Evolutionary conservation across 1,140 invertebrate species (phyloP).

Genomic region (Zaprionus taronus): DNA sequence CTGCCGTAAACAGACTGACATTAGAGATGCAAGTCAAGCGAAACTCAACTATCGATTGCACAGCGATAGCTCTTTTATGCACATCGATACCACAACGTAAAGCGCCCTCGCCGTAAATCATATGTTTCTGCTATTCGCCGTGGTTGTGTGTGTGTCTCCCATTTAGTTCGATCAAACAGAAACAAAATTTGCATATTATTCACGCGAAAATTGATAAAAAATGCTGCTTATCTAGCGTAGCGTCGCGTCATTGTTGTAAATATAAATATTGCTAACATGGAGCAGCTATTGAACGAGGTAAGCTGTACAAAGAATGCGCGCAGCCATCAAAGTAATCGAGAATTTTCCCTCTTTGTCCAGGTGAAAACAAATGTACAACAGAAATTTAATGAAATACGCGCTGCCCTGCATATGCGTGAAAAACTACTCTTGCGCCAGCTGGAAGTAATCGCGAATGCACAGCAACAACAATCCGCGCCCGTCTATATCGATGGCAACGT

Average conservation of each 20-base stretch:
- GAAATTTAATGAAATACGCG: slow-evolving; percentile 85
- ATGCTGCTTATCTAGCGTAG: slow-evolving; percentile 17
- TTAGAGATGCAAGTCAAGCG: slow-evolving; percentile 17
- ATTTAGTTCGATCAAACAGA: slow-evolving; percentile 35
- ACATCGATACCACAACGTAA: slow-evolving; percentile 1
- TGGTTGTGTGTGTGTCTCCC: slow-evolving; percentile 1
- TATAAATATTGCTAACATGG: slow-evolving; percentile 23
- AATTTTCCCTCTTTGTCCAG: slow-evolving; percentile 57
- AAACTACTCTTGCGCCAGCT: slow-evolving; percentile 86
- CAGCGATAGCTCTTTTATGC: slow-evolving; percentile 8
- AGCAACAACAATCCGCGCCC: slow-evolving; percentile 51
- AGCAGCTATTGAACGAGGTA: slow-evolving; percentile 32
- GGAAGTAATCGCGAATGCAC: slow-evolving; percentile 85
- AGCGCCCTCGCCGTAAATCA: slow-evolving; percentile 17
- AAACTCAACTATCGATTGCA: slow-evolving; percentile 20
- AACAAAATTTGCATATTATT: slow-evolving; percentile 48
- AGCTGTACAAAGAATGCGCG: neutral
- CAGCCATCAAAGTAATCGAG: neutral
- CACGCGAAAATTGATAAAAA: slow-evolving; percentile 17
- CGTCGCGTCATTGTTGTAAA: neutral
- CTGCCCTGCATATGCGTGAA: slow-evolving; percentile 85
- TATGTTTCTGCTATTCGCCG: slow-evolving; percentile 28
- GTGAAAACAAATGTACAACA: slow-evolving; percentile 85
- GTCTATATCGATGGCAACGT: slow-evolving; percentile 23
- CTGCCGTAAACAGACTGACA: slow-evolving; percentile 11